These are phyloP conservation scores for Pycnomerus fuliginosus DNA, from an alignment of 2,888 invertebrate species.

Conservation along the genomic window DNA sequence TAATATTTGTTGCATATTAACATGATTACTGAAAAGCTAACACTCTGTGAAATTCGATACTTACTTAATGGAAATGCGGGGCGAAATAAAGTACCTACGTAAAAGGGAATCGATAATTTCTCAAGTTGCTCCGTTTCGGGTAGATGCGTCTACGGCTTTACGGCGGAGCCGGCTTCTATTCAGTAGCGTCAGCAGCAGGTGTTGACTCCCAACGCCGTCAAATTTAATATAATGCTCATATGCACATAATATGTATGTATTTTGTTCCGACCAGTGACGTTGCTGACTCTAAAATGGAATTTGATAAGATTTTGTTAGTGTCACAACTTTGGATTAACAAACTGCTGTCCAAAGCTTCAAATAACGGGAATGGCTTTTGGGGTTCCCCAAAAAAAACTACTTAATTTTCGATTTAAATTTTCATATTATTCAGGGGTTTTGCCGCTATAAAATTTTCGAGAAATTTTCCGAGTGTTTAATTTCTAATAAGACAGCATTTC, in stretches of 20 bases:
- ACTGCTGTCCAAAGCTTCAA: too few species aligned
- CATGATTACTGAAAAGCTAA: constrained; percentile 8
- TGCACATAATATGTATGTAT: too few species aligned
- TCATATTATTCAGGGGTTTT: too few species aligned
- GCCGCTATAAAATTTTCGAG: too few species aligned
- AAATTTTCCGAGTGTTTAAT: too few species aligned
- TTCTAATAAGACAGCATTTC: too few species aligned
- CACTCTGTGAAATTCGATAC: constrained; percentile 20
- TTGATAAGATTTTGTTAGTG: too few species aligned
- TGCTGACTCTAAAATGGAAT: too few species aligned
- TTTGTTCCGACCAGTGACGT: constrained; percentile 7
- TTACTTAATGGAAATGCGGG: constrained; percentile 21
- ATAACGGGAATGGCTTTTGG: too few species aligned
- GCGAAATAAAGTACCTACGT: constrained; percentile 14
- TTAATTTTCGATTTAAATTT: too few species aligned
- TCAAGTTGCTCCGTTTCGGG: constrained; percentile 25
- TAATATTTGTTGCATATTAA: constrained; percentile 21
- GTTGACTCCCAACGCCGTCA: constrained; percentile 30
- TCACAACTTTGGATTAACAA: too few species aligned
- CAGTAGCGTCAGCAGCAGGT: constrained; percentile 28
- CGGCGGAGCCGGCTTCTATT: constrained; percentile 11
- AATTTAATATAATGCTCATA: constrained; percentile 28
- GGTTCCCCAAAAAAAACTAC: too few species aligned
- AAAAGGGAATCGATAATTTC: constrained; percentile 29
- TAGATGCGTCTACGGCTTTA: constrained; percentile 21